Evolutionary conservation across 2,888 invertebrate species (phyloP).

Genomic region (Idaea biselata): DNA sequence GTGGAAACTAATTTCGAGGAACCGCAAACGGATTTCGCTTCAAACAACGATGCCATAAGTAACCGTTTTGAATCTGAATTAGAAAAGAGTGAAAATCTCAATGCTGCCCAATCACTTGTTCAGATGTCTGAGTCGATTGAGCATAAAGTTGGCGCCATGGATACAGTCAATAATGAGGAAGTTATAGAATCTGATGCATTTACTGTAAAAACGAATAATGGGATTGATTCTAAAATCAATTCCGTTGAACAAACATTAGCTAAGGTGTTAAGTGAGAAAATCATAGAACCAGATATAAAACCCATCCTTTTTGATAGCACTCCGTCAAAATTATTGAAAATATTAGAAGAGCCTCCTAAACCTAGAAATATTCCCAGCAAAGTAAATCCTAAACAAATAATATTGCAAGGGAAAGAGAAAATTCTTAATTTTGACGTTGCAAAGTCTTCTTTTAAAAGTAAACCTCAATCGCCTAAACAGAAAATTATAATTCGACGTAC

Average conservation of each 20-base stretch:
- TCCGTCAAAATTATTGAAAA: slow-evolving; percentile 79
- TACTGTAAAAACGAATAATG: slow-evolving; percentile 43
- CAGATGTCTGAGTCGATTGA: slow-evolving; percentile 75
- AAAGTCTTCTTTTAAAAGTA: slow-evolving; percentile 55
- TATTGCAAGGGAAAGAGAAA: slow-evolving; percentile 65
- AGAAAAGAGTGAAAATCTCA: slow-evolving; percentile 72
- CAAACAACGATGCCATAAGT: slow-evolving; percentile 45
- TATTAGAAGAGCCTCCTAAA: slow-evolving; percentile 73
- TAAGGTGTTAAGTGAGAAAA: slow-evolving; percentile 46
- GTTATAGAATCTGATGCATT: slow-evolving; percentile 28
- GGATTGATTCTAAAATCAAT: slow-evolving; percentile 34
- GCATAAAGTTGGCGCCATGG: slow-evolving; percentile 55
- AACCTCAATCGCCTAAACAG: slow-evolving; percentile 60
- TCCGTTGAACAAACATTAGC: slow-evolving; percentile 50
- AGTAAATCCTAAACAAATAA: slow-evolving; percentile 51
- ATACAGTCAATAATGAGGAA: slow-evolving; percentile 43
- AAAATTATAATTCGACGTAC: slow-evolving; percentile 73
- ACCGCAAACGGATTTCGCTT: slow-evolving; percentile 10
- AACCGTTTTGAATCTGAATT: slow-evolving; percentile 67
- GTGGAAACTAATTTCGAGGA: background rate
- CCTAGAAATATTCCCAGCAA: slow-evolving; percentile 51
- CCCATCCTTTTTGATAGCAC: slow-evolving; percentile 57
- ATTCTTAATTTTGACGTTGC: slow-evolving; percentile 72
- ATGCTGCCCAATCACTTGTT: slow-evolving; percentile 74
- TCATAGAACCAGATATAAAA: slow-evolving; percentile 44